Percentiles rank a stretch among this genome's conserved stretches.
These are phyloP conservation scores for Riptortus pedestris DNA, from an alignment of 1,140 invertebrate species.

Conservation along the genomic window DNA sequence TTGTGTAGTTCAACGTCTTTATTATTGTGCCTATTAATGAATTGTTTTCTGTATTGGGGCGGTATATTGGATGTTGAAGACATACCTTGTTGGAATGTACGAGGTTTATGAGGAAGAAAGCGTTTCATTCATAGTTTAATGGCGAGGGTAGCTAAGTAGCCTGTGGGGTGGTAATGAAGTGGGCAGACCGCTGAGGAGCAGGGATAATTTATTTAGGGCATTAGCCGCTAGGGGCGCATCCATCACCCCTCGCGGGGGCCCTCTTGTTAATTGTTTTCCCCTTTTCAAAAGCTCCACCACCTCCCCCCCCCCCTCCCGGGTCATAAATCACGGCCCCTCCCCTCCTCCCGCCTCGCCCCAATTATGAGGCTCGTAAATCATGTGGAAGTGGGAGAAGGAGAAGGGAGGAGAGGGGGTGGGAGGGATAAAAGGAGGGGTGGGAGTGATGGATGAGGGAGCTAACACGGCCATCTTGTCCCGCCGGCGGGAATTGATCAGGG, in stretches of 20 bases:
- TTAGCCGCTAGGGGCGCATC: conserved; percentile 15
- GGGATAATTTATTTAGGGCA: conserved; percentile 16
- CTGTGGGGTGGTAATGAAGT: neutral
- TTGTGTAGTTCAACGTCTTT: too few relatives aligned
- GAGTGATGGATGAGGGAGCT: conserved; percentile 8
- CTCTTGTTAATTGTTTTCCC: conserved; percentile 10
- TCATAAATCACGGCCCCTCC: conserved; percentile 7
- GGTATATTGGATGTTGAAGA: too few relatives aligned
- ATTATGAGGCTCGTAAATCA: conserved; percentile 14
- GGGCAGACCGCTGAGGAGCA: neutral
- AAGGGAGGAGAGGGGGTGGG: neutral
- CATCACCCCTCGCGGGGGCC: neutral
- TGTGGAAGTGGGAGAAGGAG: neutral
- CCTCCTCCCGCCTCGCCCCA: too few relatives aligned
- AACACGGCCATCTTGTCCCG: conserved; percentile 7
- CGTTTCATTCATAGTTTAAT: too few relatives aligned
- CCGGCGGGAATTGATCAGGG: neutral
- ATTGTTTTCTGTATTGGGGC: too few relatives aligned
- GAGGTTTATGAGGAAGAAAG: too few relatives aligned
- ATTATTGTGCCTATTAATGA: too few relatives aligned
- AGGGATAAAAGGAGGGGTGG: neutral
- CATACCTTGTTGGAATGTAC: too few relatives aligned
- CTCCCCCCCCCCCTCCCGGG: neutral
- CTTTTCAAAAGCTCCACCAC: conserved; percentile 7
- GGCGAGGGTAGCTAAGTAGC: too few relatives aligned